Conservation (phyloP, 2,888 invertebrate species). For the Scaptomyza polygonia region DNA sequence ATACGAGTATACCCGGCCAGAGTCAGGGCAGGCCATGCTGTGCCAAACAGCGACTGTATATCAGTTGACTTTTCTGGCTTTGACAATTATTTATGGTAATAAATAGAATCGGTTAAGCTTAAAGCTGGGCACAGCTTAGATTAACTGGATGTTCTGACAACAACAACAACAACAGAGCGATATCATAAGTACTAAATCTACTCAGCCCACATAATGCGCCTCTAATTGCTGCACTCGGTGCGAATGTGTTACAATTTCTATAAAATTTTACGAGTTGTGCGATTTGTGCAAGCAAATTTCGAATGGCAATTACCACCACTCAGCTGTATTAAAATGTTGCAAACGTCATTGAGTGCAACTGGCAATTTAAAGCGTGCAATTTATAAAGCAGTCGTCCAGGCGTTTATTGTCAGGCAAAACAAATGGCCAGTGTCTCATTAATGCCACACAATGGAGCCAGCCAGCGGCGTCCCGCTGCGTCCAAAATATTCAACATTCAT, state of each 20-base stretch:
- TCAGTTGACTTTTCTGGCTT: constrained; percentile 71
- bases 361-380: constrained; percentile 43
- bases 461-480: constrained; percentile 72
- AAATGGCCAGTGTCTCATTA: constrained; percentile 76
- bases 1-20: constrained; percentile 59
- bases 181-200: constrained; percentile 45
- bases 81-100: constrained; percentile 81
- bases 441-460: constrained; percentile 74
- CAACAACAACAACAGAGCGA: background rate
- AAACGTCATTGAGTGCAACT: constrained; percentile 54
- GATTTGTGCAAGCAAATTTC: constrained; percentile 46
- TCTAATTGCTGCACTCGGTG: constrained; percentile 61
- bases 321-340: constrained; percentile 53
- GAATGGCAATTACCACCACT: constrained; percentile 47
- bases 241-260: constrained; percentile 60
- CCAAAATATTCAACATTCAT: constrained; percentile 82
- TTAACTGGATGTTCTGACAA: constrained; percentile 19
- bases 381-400: constrained; percentile 28
- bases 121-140: constrained; percentile 35
- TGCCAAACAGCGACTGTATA: constrained; percentile 65
- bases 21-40: constrained; percentile 50
- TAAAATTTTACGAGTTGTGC: constrained; percentile 47
- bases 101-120: constrained; percentile 72
- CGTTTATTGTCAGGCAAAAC: constrained; percentile 64
- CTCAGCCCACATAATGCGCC: constrained; percentile 59